phyloP scores from a whole-genome alignment of 2,797 vertebrate genomes.

The Okamejei kenojei region DNA sequence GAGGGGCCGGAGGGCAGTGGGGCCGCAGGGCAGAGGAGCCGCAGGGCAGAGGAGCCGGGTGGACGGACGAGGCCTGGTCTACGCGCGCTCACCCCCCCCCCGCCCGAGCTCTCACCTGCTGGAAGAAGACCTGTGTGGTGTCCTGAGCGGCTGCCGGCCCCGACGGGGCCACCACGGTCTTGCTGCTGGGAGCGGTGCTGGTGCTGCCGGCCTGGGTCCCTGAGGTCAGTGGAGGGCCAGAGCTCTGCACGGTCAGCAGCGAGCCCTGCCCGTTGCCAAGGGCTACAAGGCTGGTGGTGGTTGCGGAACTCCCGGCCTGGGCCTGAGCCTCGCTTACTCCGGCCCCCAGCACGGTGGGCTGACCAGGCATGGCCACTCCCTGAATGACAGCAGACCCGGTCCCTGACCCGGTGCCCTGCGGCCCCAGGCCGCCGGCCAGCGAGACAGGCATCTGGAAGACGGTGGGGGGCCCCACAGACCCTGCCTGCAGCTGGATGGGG shows the following conservation, averaged over 20 bases:
- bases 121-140: slow-evolving; percentile 86
- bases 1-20: too few relatives aligned
- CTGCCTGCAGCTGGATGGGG: slow-evolving; percentile 76
- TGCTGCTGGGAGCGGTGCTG: slow-evolving; percentile 52
- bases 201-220: slow-evolving; percentile 39
- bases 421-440: slow-evolving; percentile 60
- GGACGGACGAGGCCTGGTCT: neutral
- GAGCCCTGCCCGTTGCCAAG: slow-evolving; percentile 55
- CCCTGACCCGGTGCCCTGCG: slow-evolving; percentile 64
- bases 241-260: slow-evolving; percentile 62
- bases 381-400: slow-evolving; percentile 74
- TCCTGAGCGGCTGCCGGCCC: slow-evolving; percentile 81
- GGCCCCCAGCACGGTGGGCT: slow-evolving; percentile 60
- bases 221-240: slow-evolving; percentile 52
- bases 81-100: neutral
- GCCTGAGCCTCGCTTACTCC: too few relatives aligned
- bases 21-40: too few relatives aligned
- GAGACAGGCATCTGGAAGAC: slow-evolving; percentile 94
- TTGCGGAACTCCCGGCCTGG: neutral
- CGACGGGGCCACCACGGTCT: slow-evolving; percentile 74
- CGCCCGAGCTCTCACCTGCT: slow-evolving; percentile 68
- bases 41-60: slow-evolving; percentile 6
- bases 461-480: slow-evolving; percentile 76
- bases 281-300: slow-evolving; percentile 51
- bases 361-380: slow-evolving; percentile 74